Base-by-base conservation (phyloP, 1,140 invertebrate genomes). In the Philotrypesis tridentata region DNA sequence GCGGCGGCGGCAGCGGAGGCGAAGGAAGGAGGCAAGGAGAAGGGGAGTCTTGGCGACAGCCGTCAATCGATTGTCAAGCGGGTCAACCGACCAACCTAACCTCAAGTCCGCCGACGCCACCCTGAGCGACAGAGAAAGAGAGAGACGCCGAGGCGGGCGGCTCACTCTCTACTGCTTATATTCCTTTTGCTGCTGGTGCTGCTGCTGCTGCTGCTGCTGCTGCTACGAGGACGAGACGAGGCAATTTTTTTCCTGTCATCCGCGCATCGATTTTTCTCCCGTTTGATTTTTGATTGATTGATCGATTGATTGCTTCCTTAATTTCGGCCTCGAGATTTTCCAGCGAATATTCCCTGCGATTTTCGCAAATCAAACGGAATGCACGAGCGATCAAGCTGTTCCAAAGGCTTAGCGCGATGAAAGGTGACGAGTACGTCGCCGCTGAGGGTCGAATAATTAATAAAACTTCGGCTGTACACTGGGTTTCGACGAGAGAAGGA, bases 31-130 rank as follows among this genome's bases (percentile, higher is more conserved):
- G 85, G 79, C 80, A 2, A 60, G 80, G 74, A 86, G 86, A 87
- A 87, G 87, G 87, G 86, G 89, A 87, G 88, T 91, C 90, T 92
- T 90, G 89, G 89, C 90, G 91, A 91, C 90, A 92, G 91, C 87
- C 91, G 90, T 92, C 91, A 92, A 92, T 92, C 90, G 91, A 92
- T 92, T 92, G 91, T 92, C 91, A 91, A 91, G 89, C 91, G 88
- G 91, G 91, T 92, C 91, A 92, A 87, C 87, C 87, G 84, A 87
- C 90, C 86, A 89, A 91, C 90, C 91, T 90, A 87, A 90, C 88
- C 88, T 82, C 84, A 88, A 83, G 86, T 85, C 84, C 84, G 84
- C 68, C 80, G 71, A 83, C 80, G 76, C 70, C 76, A 65, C 75
- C 71, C 75, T 55, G 48, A 55, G 48, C 48, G 48, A 55, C 17